Evolutionary conservation across 2,113 vertebrate species (phyloP), one percentile per base, ranked within the genome.

Genomic region (Malurus melanocephalus): DNA sequence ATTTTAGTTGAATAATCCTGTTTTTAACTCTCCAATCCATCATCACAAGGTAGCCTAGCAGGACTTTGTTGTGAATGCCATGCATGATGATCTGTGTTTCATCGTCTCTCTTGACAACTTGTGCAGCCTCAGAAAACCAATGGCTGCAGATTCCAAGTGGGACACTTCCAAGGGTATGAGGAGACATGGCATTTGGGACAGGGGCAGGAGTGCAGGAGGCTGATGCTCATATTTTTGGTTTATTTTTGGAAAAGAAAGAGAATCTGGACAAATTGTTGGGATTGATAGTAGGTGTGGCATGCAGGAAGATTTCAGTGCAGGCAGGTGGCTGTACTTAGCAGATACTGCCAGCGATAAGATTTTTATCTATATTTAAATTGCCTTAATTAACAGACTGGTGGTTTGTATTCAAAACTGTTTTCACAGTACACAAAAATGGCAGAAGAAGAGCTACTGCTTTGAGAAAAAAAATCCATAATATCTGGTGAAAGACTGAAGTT

Each of bases 1-100:
- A 1, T 94, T 93, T 95, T 80, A 89, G 83, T 93, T 27, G 65
- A 68, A 90, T 65, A 93, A 88, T 88, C 57, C 88, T 75, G 65
- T 60, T 94, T 94, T 79, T 92, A 81, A 90, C 62, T 81, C 65
- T 38, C 16, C 46, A 13, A 28, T 67, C 88, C 84, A 43, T 51
- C 71, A 4, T 32, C 56, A 45, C 14, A 56, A 72, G 66, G 65
- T 68, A 91, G 9, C 64, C 35, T 15, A 12, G 69, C 35, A 42
- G 65, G 76, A 11, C 69, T 65, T 23, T 1, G 38, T 51, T 76
- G 85, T 59, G 75, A 56, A 11, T 14, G 9, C 3, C 6, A n/a
- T 42, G 73, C 45, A 22, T 89, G 48, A 8, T 32, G 80, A 11
- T 49, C 76, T 30, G 80, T 24, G 67, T 46, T 78, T n/a, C 67